These are phyloP conservation scores for Tetrapedia diversipes DNA, from an alignment of 2,888 invertebrate species.

Conservation along the genomic window DNA sequence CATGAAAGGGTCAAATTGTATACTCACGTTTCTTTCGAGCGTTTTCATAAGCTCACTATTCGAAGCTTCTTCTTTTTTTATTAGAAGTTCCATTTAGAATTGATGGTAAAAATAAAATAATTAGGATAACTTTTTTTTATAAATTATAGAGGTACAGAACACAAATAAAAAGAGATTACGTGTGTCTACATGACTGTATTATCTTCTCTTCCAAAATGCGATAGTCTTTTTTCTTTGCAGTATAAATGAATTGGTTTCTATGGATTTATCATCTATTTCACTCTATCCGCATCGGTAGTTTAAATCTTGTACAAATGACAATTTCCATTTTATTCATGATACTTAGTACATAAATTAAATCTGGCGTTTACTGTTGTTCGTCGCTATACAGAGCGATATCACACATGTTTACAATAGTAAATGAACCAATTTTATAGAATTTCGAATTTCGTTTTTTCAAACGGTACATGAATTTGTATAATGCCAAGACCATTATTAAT, in stretches of 20 bases:
- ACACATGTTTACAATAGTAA: constrained; percentile 40
- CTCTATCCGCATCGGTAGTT: constrained; percentile 16
- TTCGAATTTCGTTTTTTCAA: constrained; percentile 13
- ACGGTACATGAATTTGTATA: constrained; percentile 41
- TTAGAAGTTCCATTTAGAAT: constrained; percentile 37
- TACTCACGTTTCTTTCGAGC: constrained; percentile 73
- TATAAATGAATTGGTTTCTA: constrained; percentile 50
- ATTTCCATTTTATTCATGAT: constrained; percentile 63
- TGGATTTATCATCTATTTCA: constrained; percentile 34
- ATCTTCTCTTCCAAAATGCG: constrained; percentile 21
- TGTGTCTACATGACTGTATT: constrained; percentile 31
- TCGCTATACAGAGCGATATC: constrained; percentile 35
- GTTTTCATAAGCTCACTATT: constrained; percentile 63
- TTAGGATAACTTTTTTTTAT: constrained; percentile 18
- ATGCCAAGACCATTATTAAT: constrained; percentile 25
- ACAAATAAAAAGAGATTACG: constrained; percentile 34
- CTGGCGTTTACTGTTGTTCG: constrained; percentile 58
- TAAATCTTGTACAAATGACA: constrained; percentile 71
- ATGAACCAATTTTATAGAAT: constrained; percentile 28
- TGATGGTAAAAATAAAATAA: constrained; percentile 1
- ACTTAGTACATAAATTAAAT: constrained; percentile 71
- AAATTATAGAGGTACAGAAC: constrained; percentile 34
- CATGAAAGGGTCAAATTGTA: constrained; percentile 27
- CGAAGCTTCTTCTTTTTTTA: constrained; percentile 53
- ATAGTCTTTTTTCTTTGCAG: constrained; percentile 42